These are phyloP conservation scores for Microctonus aethiopoides DNA, from an alignment of 2,888 invertebrate genomes.

Conservation along the genomic window DNA sequence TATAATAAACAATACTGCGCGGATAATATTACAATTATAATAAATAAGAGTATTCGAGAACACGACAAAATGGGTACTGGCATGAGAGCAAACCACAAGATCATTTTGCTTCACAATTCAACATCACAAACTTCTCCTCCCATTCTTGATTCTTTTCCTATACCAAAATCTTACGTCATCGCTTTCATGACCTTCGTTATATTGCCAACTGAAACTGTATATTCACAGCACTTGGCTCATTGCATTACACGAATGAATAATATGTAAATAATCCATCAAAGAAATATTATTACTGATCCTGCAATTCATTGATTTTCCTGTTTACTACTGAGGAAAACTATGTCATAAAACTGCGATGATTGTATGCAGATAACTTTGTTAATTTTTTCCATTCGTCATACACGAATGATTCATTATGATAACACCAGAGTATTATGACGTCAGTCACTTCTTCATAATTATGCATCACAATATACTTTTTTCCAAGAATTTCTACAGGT, in stretches of 20 bases:
- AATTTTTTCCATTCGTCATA: neutral
- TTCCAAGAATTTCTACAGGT: too few species aligned
- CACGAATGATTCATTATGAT: neutral
- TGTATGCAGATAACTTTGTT: neutral
- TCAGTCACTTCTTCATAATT: too few species aligned
- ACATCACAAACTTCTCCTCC: neutral
- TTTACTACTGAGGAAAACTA: neutral
- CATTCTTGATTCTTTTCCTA: neutral
- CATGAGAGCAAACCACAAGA: neutral
- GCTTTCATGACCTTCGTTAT: neutral
- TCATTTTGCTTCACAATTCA: neutral
- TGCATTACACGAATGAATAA: neutral
- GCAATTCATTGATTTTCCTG: neutral
- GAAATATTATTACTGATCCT: too few species aligned
- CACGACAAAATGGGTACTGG: neutral
- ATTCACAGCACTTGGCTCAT: neutral
- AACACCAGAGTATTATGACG: too few species aligned
- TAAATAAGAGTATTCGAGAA: neutral
- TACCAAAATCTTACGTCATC: conserved; percentile 13
- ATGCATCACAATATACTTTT: too few species aligned
- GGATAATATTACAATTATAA: neutral
- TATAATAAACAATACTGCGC: too few species aligned
- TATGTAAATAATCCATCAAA: too few species aligned
- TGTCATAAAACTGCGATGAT: neutral
- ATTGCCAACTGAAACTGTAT: neutral